Evolutionary conservation across 2,888 invertebrate genomes (phyloP).

Genomic region (Aleiodes alternator): DNA sequence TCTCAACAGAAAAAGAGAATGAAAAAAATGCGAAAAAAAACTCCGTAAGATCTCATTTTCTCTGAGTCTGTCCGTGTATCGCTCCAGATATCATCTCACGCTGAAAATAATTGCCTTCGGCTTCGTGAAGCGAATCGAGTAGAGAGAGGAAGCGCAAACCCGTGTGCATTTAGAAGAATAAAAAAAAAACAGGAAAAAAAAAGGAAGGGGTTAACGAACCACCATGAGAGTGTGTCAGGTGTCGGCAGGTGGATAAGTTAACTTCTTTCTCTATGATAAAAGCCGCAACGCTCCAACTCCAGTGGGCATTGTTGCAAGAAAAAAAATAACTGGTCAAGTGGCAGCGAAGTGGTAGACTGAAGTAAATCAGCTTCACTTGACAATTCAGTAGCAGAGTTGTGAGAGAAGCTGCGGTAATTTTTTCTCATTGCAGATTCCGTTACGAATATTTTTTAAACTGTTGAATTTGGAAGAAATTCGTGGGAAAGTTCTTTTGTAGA

Average conservation of each 20-base stretch:
- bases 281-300: not conserved
- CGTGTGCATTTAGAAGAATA: constrained; percentile 8
- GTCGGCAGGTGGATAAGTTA: constrained; percentile 14
- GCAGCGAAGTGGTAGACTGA: no score
- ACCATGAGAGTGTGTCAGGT: constrained; percentile 11
- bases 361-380: no score
- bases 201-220: constrained; percentile 30
- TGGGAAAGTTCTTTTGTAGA: no score
- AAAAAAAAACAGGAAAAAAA: constrained; percentile 4
- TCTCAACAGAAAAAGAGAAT: not conserved
- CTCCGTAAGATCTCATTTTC: not conserved
- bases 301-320: not conserved
- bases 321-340: not conserved
- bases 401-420: no score
- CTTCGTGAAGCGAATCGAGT: constrained; percentile 21
- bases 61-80: constrained; percentile 23
- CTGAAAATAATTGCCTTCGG: constrained; percentile 46
- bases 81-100: constrained; percentile 47
- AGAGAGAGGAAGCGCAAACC: constrained; percentile 30
- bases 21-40: not conserved
- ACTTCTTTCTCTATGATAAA: not conserved
- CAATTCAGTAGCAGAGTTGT: not conserved
- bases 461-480: no score
- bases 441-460: no score
- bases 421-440: no score